These are phyloP conservation scores for Galeopsomyia nigrocyanea DNA, from an alignment of 2,888 invertebrate genomes.

Conservation along the genomic window DNA sequence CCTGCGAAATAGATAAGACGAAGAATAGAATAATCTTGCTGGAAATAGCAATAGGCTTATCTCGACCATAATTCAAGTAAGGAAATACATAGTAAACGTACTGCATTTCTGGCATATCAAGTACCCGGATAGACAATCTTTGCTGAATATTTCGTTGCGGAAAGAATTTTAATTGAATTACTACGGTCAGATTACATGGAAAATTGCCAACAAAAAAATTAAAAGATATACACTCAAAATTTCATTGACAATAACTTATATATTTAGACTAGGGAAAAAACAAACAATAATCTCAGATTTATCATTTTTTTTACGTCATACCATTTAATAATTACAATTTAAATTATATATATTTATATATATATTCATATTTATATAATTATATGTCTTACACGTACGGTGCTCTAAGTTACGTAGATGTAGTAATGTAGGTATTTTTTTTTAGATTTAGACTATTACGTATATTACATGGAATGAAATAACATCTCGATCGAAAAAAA, in stretches of 20 bases:
- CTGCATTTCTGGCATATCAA: too few relatives aligned
- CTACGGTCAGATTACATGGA: too few relatives aligned
- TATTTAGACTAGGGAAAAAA: conserved; percentile 40
- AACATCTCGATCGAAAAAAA: conserved; percentile 51
- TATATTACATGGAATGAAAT: conserved; percentile 70
- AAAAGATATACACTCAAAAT: conserved; percentile 1
- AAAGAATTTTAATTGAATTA: too few relatives aligned
- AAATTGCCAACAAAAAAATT: neutral
- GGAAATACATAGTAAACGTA: neutral
- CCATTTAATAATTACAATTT: conserved; percentile 70
- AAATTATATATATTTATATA: conserved; percentile 60
- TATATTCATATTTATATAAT: conserved; percentile 61
- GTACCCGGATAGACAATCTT: too few relatives aligned
- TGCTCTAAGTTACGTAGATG: conserved; percentile 68
- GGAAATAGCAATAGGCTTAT: conserved; percentile 22
- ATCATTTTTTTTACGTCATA: conserved; percentile 62
- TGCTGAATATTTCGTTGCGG: too few relatives aligned
- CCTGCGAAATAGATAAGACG: neutral
- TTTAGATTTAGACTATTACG: conserved; percentile 67
- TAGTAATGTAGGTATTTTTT: conserved; percentile 62
- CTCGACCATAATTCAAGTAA: conserved; percentile 6
- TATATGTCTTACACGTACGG: conserved; percentile 67
- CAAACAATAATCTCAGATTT: conserved; percentile 38
- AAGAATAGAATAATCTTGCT: conserved; percentile 14
- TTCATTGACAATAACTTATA: conserved; percentile 26